Conservation (phyloP, 2,888 invertebrate species). For the Brenthis ino region DNA sequence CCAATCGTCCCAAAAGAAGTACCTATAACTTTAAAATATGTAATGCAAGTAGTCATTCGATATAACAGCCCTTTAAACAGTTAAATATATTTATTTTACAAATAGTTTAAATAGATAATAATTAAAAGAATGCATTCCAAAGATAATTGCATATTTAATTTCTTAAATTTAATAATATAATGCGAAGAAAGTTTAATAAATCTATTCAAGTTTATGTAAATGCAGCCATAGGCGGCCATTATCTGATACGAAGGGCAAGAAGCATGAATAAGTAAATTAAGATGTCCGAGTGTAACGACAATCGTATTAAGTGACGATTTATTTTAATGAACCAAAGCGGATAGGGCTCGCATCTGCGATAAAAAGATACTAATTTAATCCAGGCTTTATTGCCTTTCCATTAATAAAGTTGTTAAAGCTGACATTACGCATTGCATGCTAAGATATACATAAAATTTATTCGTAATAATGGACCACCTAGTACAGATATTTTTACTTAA, state of each 20-base stretch:
- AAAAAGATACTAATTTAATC: slow-evolving; percentile 54
- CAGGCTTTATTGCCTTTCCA: slow-evolving; percentile 58
- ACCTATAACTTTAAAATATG: too few relatives aligned
- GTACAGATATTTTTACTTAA: slow-evolving; percentile 4
- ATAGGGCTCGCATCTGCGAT: slow-evolving; percentile 45
- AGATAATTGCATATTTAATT: neutral
- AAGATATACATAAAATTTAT: slow-evolving; percentile 7
- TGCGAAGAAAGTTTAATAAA: slow-evolving; percentile 12
- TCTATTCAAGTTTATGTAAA: slow-evolving; percentile 28
- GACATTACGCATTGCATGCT: slow-evolving; percentile 32
- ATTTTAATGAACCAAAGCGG: slow-evolving; percentile 52
- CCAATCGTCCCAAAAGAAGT: too few relatives aligned
- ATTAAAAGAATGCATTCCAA: neutral
- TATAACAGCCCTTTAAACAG: neutral
- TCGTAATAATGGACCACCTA: slow-evolving; percentile 7
- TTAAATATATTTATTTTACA: neutral
- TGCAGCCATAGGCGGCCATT: slow-evolving; percentile 22
- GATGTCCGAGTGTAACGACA: slow-evolving; percentile 50
- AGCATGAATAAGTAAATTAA: slow-evolving; percentile 54
- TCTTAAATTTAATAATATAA: slow-evolving; percentile 12
- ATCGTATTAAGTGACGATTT: slow-evolving; percentile 55
- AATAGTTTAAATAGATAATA: neutral
- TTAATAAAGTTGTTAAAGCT: slow-evolving; percentile 47
- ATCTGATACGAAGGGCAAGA: slow-evolving; percentile 33
- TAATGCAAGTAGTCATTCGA: too few relatives aligned